Conservation (phyloP, 2,888 invertebrate species). For the Drosophila yooni region DNA sequence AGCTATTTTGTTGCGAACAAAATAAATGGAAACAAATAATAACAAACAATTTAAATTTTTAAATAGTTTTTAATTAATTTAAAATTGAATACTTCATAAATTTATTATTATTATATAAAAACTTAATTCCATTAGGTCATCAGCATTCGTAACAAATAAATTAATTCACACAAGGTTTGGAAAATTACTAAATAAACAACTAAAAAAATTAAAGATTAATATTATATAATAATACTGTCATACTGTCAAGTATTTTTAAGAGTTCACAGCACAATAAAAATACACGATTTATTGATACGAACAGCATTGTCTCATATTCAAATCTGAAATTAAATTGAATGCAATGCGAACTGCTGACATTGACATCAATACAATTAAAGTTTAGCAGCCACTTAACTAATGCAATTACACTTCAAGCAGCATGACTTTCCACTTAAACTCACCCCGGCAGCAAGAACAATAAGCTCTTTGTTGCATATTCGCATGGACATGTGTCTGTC, state of each 20-base stretch:
- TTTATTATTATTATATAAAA: neutral
- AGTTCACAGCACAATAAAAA: neutral
- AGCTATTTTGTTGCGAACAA: neutral
- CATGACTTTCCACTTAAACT: conserved; percentile 61
- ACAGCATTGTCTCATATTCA: neutral
- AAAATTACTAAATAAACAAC: neutral
- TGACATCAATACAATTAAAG: conserved; percentile 51
- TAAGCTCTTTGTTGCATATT: conserved; percentile 67
- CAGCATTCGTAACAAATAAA: neutral
- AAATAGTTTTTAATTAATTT: neutral
- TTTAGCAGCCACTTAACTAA: conserved; percentile 70
- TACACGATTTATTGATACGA: neutral
- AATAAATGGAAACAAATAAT: neutral
- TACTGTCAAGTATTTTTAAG: neutral
- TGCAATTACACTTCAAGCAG: conserved; percentile 76
- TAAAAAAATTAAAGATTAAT: neutral
- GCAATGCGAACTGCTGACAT: conserved; percentile 25
- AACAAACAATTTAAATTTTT: neutral
- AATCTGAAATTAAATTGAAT: conserved; percentile 15
- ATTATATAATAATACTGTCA: neutral
- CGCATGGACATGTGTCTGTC: conserved; percentile 36
- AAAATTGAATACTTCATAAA: neutral
- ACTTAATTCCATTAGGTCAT: neutral
- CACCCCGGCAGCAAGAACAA: conserved; percentile 45
- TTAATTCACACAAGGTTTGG: neutral